A percentile compares a stretch with the other conserved stretches of the same genome.
These are phyloP conservation scores for Protonibea diacanthus DNA, from an alignment of 2,797 vertebrate species.

Conservation along the genomic window DNA sequence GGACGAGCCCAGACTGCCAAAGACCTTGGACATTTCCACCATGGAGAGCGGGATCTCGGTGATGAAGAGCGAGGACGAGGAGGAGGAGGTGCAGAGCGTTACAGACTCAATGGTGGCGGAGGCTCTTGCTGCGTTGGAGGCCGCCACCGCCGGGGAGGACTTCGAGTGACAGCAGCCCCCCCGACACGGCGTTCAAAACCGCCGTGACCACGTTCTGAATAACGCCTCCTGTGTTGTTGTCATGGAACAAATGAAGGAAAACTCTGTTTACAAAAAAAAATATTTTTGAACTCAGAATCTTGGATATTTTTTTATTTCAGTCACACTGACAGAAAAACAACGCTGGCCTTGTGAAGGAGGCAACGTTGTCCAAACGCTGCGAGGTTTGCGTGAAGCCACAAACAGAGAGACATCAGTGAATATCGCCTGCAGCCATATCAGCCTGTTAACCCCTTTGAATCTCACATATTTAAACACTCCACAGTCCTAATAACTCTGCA, in stretches of 20 bases:
- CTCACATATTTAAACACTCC: slow-evolving; percentile 59
- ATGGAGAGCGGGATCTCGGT: slow-evolving; percentile 70
- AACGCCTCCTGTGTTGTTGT: slow-evolving; percentile 1
- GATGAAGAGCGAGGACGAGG: slow-evolving; percentile 68
- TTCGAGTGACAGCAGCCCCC: slow-evolving; percentile 73
- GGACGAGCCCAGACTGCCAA: slow-evolving; percentile 53
- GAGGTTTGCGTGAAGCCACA: slow-evolving; percentile 26
- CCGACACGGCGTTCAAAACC: slow-evolving; percentile 2
- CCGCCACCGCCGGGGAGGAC: slow-evolving; percentile 94
- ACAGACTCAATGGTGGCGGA: slow-evolving; percentile 93
- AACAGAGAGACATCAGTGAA: slow-evolving; percentile 46
- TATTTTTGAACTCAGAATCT: slow-evolving; percentile 50
- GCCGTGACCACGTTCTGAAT: slow-evolving; percentile 25
- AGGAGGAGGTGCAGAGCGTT: slow-evolving; percentile 72
- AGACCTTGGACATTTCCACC: slow-evolving; percentile 63
- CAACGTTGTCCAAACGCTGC: slow-evolving; percentile 21
- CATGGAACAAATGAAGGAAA: slow-evolving; percentile 52
- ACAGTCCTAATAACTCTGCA: slow-evolving; percentile 4
- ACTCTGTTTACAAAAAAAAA: slow-evolving; percentile 65
- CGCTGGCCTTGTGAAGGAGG: slow-evolving; percentile 47
- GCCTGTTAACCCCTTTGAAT: slow-evolving; percentile 15
- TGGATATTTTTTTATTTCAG: slow-evolving; percentile 36
- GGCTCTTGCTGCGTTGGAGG: slow-evolving; percentile 94
- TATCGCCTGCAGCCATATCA: slow-evolving; percentile 37
- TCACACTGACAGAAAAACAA: slow-evolving; percentile 21